A percentile compares a stretch with the other conserved stretches of the same genome.
Conservation (phyloP, 1,140 invertebrate genomes). For the Drosophila erecta region DNA sequence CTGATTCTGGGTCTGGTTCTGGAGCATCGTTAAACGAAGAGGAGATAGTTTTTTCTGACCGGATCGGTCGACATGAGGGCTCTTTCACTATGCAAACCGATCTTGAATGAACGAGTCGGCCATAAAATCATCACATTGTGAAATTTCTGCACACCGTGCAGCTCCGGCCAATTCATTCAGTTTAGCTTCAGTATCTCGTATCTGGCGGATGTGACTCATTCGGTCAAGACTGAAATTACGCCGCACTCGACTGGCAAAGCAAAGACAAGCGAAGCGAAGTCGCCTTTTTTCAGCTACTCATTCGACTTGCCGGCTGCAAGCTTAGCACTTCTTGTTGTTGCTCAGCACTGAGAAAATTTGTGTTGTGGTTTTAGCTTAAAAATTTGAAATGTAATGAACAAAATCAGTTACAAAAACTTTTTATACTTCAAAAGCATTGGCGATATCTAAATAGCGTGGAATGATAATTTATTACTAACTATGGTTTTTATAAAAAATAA, state of each 20-base stretch:
- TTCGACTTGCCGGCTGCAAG: slow-evolving; percentile 38
- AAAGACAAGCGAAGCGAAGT: slow-evolving; percentile 6
- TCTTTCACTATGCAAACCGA: slow-evolving; percentile 28
- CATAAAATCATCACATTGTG: slow-evolving; percentile 50
- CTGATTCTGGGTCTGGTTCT: slow-evolving; percentile 10
- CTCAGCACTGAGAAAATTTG: neutral
- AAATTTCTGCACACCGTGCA: slow-evolving; percentile 45
- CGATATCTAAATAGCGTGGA: too few relatives aligned
- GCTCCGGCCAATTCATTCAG: slow-evolving; percentile 33
- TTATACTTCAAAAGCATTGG: too few relatives aligned
- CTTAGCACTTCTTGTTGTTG: slow-evolving; percentile 40
- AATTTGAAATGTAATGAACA: too few relatives aligned
- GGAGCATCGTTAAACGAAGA: slow-evolving; percentile 31
- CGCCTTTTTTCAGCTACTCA: slow-evolving; percentile 23
- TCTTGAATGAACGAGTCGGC: slow-evolving; percentile 21
- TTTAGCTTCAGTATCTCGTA: slow-evolving; percentile 28
- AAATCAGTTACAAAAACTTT: too few relatives aligned
- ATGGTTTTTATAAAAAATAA: too few relatives aligned
- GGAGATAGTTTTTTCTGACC: slow-evolving; percentile 18
- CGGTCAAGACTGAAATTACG: slow-evolving; percentile 61
- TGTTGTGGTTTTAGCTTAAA: too few relatives aligned
- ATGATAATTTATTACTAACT: too few relatives aligned
- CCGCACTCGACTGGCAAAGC: slow-evolving; percentile 29
- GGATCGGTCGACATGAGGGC: slow-evolving; percentile 5
- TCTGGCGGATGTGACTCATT: slow-evolving; percentile 74